Evolutionary conservation across 2,797 vertebrate genomes (phyloP), one percentile per base, ranked within the genome.

Genomic region (Astyanax mexicanus): DNA sequence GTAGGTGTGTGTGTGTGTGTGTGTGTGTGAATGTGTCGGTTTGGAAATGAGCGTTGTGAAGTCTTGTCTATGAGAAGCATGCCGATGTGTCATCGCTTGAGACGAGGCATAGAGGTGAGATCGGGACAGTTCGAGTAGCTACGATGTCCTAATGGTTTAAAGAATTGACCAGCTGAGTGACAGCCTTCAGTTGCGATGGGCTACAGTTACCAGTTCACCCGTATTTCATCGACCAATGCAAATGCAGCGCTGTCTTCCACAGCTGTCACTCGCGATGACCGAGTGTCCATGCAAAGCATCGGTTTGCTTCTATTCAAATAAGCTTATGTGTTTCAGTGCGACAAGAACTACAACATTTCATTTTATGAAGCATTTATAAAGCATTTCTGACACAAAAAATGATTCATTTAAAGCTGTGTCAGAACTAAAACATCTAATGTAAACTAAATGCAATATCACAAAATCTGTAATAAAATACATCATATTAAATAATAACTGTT

Each of bases 31-130:
- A n/a, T 32, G 45, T 54, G 45, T 61, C 19, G 17, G n/a, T 52
- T 69, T 66, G 35, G 32, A 60, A 67, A 47, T 21, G 27, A 32
- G 32, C 32, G n/a, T 44, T 64, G 38, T 40, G 55, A 45, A 65
- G 40, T 55, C 49, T 77, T 81, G 73, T 77, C 72, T 73, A 65
- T 64, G 68, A 74, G 82, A 85, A 78, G 76, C 65, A 80, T 67
- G 72, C 52, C 35, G 52, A 69, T 29, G 49, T 70, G 51, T 35
- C 54, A 72, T 69, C 17, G 21, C 61, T 25, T 23, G 44, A 51
- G 38, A 74, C 58, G 4, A 58, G 61, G 17, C 29, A 32, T 17
- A 69, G 74, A 58, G 13, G 27, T 21, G 17, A 42, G 23, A 29
- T 45, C 5, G 8, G 42, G 23, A 65, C 61, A 44, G 12, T 10